phyloP scores from a whole-genome alignment of 2,888 invertebrate genomes.

The Cantharis nigra region DNA sequence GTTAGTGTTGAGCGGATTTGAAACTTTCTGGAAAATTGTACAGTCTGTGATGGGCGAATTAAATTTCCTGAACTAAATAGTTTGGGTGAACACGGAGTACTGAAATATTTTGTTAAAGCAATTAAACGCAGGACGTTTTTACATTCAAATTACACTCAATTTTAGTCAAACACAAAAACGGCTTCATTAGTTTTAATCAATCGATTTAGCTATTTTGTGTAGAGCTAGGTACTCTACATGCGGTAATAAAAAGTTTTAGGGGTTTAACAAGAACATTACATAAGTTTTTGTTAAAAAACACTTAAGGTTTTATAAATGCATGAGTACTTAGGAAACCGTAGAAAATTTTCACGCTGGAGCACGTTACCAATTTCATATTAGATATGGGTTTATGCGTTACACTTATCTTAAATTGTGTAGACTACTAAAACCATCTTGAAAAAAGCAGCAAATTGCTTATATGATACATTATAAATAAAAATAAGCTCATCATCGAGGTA shows the following conservation, averaged over 20 bases:
- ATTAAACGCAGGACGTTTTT: not conserved
- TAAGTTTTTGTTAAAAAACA: not conserved
- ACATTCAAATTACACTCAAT: not conserved
- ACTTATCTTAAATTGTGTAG: not conserved
- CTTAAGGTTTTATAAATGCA: not conserved
- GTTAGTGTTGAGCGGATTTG: not conserved
- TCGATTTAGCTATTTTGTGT: not conserved
- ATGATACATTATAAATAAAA: conserved; percentile 13
- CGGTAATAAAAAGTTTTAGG: not conserved
- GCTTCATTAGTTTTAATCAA: not conserved
- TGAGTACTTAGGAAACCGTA: not conserved
- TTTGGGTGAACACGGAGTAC: not conserved
- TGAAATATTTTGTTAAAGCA: not conserved
- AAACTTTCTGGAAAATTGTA: not conserved
- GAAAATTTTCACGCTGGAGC: not conserved
- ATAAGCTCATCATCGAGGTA: conserved; percentile 11
- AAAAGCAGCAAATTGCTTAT: not conserved
- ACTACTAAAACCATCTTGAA: not conserved
- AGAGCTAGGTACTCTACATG: not conserved
- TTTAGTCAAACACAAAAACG: not conserved
- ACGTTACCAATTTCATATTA: not conserved
- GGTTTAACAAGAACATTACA: not conserved
- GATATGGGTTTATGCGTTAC: not conserved
- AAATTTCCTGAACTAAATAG: not conserved
- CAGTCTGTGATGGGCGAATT: not conserved